Evolutionary conservation across 2,888 invertebrate species (phyloP).

Genomic region (Drosophila testacea): DNA sequence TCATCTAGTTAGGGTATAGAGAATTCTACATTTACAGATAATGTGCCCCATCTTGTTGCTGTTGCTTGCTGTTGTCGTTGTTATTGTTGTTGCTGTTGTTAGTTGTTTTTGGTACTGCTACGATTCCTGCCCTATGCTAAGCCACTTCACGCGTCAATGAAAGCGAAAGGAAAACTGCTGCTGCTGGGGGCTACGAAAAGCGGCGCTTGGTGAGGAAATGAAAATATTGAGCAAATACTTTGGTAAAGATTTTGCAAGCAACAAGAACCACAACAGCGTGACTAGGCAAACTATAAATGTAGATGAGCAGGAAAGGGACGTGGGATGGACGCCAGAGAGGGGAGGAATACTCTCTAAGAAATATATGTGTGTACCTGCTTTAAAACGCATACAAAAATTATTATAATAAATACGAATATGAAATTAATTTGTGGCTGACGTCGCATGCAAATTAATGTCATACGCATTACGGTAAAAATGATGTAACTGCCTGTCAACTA

Average conservation of each 20-base stretch:
- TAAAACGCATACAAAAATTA: conserved; percentile 3
- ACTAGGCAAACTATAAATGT: conserved; percentile 47
- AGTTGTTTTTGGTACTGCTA: conserved; percentile 31
- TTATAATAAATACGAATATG: conserved; percentile 35
- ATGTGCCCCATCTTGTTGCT: conserved; percentile 1
- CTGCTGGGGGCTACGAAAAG: conserved; percentile 31
- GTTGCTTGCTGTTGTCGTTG: background rate
- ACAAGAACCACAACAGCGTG: conserved; percentile 72
- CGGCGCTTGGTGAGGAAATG: conserved; percentile 72
- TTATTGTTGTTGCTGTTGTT: conserved; percentile 1
- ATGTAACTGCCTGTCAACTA: conserved; percentile 68
- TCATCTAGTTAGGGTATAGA: background rate
- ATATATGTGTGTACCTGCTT: background rate
- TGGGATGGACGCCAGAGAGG: background rate
- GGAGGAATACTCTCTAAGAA: background rate
- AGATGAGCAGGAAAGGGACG: background rate
- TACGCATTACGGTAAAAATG: conserved; percentile 73
- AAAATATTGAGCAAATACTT: conserved; percentile 76
- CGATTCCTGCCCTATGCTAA: conserved; percentile 69
- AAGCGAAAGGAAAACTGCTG: conserved; percentile 77
- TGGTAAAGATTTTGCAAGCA: conserved; percentile 68
- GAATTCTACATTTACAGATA: background rate
- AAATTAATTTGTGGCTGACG: conserved; percentile 66
- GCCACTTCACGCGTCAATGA: conserved; percentile 80
- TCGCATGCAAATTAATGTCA: conserved; percentile 76